Evolutionary conservation across 2,797 vertebrate species (phyloP), one percentile per base, ranked within the genome.

Genomic region (Hemibagrus guttatus): DNA sequence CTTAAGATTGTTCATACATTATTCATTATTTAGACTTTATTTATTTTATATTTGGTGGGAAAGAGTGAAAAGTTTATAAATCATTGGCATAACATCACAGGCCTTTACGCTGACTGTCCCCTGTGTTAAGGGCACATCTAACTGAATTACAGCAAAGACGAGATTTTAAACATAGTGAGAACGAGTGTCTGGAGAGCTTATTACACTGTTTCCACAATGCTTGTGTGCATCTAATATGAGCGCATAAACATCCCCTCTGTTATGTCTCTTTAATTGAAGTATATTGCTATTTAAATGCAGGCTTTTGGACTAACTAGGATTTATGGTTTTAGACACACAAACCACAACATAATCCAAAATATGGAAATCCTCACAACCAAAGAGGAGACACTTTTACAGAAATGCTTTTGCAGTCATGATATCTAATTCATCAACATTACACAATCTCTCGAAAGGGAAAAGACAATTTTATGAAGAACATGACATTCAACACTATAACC

Each of bases 141-240:
- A 78, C 58, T 74, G 52, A 84, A 74, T 87, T 63, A 83, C 66
- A 87, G 56, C 61, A 14, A 54, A 54, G 39, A 89, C n/a, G 76
- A 76, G 39, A 76, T 71, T 81, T 85, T 39, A 46, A 59, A 58
- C 26, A 31, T 39, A 58, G 61, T 26, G 28, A 31, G n/a, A 86
- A 81, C 19, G 72, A 68, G 64, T 78, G 81, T 35, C 63, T 83
- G 28, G 54, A 85, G 84, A 59, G 39, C 35, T 85, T 86, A 85
- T 87, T 59, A 76, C 72, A 85, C 58, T 13, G 23, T 79, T 58
- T 58, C 64, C 64, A 49, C 76, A 42, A 66, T 16, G 12, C 63
- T 71, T 21, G 26, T 71, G 56, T 81, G 68, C 31, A 61, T 83
- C 42, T 81, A 28, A 63, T 21, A 66, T 31, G 11, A 35, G 46